Evolutionary conservation across 2,888 invertebrate genomes (phyloP), one percentile per base, ranked within the genome.

Genomic region (Hydroisotoma schaefferi): DNA sequence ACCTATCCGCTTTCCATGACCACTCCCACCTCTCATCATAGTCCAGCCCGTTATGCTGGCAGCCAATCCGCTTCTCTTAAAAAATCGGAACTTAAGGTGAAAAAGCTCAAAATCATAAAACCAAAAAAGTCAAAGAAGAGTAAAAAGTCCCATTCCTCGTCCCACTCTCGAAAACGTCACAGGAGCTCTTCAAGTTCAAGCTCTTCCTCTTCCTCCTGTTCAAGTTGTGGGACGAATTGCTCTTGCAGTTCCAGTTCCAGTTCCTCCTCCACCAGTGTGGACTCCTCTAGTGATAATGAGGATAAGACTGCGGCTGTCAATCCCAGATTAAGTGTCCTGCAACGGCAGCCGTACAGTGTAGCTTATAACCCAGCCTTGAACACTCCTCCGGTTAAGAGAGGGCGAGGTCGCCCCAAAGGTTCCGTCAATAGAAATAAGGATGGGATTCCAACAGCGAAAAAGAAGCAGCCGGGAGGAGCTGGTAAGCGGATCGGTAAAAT

Each of bases 151-250:
- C 51, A 27, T 33, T 8, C 5, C 8, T 40, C 40, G 4, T 10
- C 40, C 6, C 46, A 46, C 25, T 46, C 46, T 22, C 23, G 53
- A 3, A 53, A 53, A 18, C 53, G 53, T 38, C 23, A 26, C 26
- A 40, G 33, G 12, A 38, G 53, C 23, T 33, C 33, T 18, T 53
- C 53, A 25, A 33, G 37, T 27, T 53, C 53, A 5, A 46, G 46
- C 46, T 46, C 75, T 82, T 79, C 77, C 22, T 87, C 87, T 1
- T 87, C 87, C 1, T 82, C 81, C 1, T 87, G 86, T 74, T 90
- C 90, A 74, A 87, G 88, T 0, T 90, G 90, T 75, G 88, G 88
- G 2, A 85, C 88, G 1, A 89, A 90, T 74, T 90, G 90, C 74
- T 89, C 88, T 67, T 86, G 86, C 5, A 85, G 86, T 52, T 84